Conservation (phyloP, 1,140 invertebrate species). For the Acromyrmex charruanus region DNA sequence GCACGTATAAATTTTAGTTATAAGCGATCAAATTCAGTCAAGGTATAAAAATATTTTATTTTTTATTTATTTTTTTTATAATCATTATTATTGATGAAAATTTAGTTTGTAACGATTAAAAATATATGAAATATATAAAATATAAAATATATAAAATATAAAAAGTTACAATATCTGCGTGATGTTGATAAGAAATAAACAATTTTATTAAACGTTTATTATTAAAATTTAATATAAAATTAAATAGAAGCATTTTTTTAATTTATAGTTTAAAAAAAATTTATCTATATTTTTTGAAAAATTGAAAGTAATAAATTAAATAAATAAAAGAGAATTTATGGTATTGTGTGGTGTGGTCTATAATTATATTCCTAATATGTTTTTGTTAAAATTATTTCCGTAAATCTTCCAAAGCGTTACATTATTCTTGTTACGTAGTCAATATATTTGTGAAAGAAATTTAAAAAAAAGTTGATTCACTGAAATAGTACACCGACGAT, state of each 20-base stretch:
- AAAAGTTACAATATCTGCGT: not conserved
- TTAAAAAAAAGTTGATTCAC: conserved; percentile 25
- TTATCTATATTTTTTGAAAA: not conserved
- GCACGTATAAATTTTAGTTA: not conserved
- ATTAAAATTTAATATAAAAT: conserved; percentile 4
- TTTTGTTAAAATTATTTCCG: conserved; percentile 11
- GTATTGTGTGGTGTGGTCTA: not conserved
- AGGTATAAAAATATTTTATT: not conserved
- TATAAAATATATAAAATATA: not conserved
- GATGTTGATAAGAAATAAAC: not conserved
- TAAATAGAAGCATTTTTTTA: not conserved
- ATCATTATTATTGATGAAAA: not conserved
- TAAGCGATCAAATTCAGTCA: not conserved
- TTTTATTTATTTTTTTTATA: not conserved
- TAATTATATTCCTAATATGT: conserved; percentile 16
- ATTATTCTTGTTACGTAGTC: conserved; percentile 28
- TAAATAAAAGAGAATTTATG: conserved; percentile 5
- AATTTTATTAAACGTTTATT: not conserved
- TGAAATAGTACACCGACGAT: conserved; percentile 60
- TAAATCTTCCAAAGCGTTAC: conserved; percentile 19
- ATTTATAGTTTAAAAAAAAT: not conserved
- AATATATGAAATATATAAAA: not conserved
- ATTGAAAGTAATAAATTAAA: not conserved
- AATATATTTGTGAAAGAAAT: conserved; percentile 42
- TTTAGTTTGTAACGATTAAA: not conserved